Conservation (phyloP, 1,140 invertebrate species). For the Drosophila varians region DNA sequence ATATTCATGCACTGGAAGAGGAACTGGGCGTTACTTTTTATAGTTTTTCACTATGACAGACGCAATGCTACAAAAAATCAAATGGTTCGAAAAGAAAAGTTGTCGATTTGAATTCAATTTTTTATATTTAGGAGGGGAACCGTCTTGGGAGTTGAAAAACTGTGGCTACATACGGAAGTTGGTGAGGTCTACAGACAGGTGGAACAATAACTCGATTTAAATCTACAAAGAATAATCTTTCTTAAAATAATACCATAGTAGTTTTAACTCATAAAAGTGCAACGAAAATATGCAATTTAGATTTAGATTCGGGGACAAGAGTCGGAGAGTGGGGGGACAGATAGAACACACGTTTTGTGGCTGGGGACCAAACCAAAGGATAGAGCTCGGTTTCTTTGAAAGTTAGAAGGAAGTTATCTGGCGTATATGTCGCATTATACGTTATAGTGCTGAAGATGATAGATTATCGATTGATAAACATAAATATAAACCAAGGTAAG, state of each 20-base stretch:
- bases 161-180: slow-evolving; percentile 35
- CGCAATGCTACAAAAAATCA: slow-evolving; percentile 59
- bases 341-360: slow-evolving; percentile 4
- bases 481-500: slow-evolving; percentile 5
- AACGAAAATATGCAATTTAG: slow-evolving; percentile 26
- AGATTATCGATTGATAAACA: slow-evolving; percentile 25
- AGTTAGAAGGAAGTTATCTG: slow-evolving; percentile 13
- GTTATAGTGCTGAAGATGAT: slow-evolving; percentile 46
- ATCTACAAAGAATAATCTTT: not conserved
- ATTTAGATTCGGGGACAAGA: slow-evolving; percentile 36
- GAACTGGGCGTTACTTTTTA: slow-evolving; percentile 30
- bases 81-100: slow-evolving; percentile 20
- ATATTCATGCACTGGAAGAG: slow-evolving; percentile 56
- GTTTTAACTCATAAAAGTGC: slow-evolving; percentile 18
- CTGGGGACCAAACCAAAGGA: slow-evolving; percentile 20
- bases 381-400: slow-evolving; percentile 13
- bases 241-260: slow-evolving; percentile 13
- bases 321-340: slow-evolving; percentile 13
- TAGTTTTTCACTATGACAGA: slow-evolving; percentile 49
- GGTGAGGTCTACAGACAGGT: slow-evolving; percentile 35
- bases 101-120: slow-evolving; percentile 12
- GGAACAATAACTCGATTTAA: slow-evolving; percentile 16
- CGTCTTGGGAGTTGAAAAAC: slow-evolving; percentile 33
- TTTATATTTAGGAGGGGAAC: slow-evolving; percentile 1
- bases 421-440: slow-evolving; percentile 25